phyloP scores from a whole-genome alignment of 2,113 vertebrate species.

The Raja brachyura region DNA sequence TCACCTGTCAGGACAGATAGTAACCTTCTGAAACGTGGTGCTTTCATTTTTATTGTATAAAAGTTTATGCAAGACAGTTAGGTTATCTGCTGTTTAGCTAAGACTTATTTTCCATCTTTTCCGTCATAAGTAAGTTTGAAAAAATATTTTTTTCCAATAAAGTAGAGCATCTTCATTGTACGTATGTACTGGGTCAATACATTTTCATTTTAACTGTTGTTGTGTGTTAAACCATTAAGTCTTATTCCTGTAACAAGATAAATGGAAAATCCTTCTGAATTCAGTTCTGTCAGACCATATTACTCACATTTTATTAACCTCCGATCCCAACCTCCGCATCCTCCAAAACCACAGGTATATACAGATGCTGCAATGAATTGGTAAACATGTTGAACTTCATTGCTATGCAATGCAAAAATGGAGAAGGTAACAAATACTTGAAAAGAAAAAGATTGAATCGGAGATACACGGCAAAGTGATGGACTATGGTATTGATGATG shows the following conservation, averaged over 20 bases:
- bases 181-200: background rate
- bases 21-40: background rate
- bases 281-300: slow-evolving; percentile 55
- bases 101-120: background rate
- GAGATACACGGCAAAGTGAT: too few relatives aligned
- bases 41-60: background rate
- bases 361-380: background rate
- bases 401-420: background rate
- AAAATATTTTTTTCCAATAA: background rate
- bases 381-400: background rate
- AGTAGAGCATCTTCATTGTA: slow-evolving; percentile 24
- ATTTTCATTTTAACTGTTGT: background rate
- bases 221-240: background rate
- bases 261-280: slow-evolving; percentile 47
- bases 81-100: background rate
- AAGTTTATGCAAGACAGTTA: background rate
- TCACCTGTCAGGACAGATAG: background rate
- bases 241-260: slow-evolving; percentile 39
- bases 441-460: too few relatives aligned
- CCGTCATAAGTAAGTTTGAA: background rate
- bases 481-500: too few relatives aligned
- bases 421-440: too few relatives aligned
- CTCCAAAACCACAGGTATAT: too few relatives aligned
- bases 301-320: slow-evolving; percentile 60
- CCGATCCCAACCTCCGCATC: slow-evolving; percentile 34